These are phyloP conservation scores for Ciconia nigra DNA, from an alignment of 2,797 vertebrate species.

Conservation along the genomic window DNA sequence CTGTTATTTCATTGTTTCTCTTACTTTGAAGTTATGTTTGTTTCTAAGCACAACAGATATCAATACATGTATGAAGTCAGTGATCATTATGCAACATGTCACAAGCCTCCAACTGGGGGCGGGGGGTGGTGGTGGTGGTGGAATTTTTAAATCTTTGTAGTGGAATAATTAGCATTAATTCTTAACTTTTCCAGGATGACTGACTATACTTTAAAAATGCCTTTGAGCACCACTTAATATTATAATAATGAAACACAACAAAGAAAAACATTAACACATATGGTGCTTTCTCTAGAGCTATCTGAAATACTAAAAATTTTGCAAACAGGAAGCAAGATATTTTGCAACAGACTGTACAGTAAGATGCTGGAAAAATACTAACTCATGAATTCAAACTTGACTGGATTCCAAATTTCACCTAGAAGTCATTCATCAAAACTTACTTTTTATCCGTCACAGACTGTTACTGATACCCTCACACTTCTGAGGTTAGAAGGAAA, in stretches of 20 bases:
- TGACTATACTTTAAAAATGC: neutral
- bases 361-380: neutral
- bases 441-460: neutral
- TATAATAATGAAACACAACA: neutral
- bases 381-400: neutral
- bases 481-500: neutral
- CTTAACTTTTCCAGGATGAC: neutral
- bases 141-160: neutral
- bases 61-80: neutral
- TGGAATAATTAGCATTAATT: neutral
- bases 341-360: neutral
- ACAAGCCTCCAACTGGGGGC: neutral
- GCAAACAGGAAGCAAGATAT: neutral
- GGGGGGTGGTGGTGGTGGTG: no score
- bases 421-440: neutral
- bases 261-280: neutral
- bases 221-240: neutral
- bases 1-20: neutral
- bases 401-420: neutral
- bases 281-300: neutral
- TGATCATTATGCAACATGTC: neutral
- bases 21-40: neutral
- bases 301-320: neutral
- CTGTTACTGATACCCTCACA: neutral
- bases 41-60: neutral